Base-by-base conservation (phyloP, 2,113 vertebrate species). In the Rhinolophus ferrumequinum region DNA sequence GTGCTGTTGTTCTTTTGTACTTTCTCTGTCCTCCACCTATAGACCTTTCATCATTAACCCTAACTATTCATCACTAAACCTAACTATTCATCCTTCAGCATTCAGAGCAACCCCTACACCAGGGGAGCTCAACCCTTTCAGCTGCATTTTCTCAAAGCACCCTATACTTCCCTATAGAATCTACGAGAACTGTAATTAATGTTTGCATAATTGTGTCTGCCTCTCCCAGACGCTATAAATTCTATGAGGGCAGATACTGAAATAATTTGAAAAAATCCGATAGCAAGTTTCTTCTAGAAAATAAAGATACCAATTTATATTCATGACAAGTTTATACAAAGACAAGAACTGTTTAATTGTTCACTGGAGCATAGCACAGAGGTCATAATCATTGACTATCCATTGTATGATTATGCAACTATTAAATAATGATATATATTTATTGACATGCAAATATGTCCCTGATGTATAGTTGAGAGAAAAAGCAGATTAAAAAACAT, bases 371-470 rank as follows among this genome's bases (percentile, higher is more conserved):
- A 52, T 50, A 75, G 41, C 38, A 84, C 30, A 60, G 38, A 92
- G 64, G 76, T 92, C 91, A 88, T 66, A 84, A 69, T 64, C 66
- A 26, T 6, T 88, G 93, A 82, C 35, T 52, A 84, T 8, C 30
- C 30, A 84, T 21, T 80, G 66, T 88, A 70, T 92, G 62, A 94
- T 24, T 76, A 85, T 54, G 56, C 58, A 88, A 79, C 82, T 93
- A 76, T 94, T 87, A 94, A 88, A 91, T 85, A 94, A 82, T 75
- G 21, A 90, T 44, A 30, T 35, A 24, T 88, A 88, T 94, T 90
- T 75, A 87, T 33, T 80, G 56, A 91, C 35, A 90, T 94, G 89
- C 24, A 90, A 94, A 93, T 72, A 47, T 19, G 6, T 79, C 38
- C 47, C 26, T 16, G 11, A 54, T 11, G 18, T 33, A 38, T 22